Base-by-base conservation (phyloP, 2,113 vertebrate species). In the Romanogobio albipinnatus region DNA sequence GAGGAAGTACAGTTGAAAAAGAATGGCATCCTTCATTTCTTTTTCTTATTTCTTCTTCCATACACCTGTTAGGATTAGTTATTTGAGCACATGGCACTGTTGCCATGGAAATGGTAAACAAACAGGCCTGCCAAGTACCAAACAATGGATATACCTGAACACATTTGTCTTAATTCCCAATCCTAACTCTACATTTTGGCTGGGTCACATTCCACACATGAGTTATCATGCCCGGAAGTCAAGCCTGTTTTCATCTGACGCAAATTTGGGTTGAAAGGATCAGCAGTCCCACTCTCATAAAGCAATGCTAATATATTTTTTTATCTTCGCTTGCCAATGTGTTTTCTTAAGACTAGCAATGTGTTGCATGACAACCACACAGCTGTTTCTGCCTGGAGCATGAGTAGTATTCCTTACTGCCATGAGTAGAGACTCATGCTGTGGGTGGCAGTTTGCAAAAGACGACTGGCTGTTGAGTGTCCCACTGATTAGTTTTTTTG, bases 301-400 rank as follows among this genome's bases (percentile, higher is more conserved):
- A 70, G 17, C 5, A 78, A 78, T 29, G 29, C 19, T 36, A 77
- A 56, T 59, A 56, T 7, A 74, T 14, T 74, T n/a, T 47, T 24
- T 49, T 9, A n/a, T 78, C 11, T 61, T 13, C 0, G 6, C 43
- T 24, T 22, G 33, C 22, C 36, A 43, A 26, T 43, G 39, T 64
- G 13, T 19, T 78, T 39, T 61, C 33, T n/a, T 33, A 78, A 13
- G 5, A 36, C 76, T 58, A 77, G 9, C 53, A 78, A 15, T 1
- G 36, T 24, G 9, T 22, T 45, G 76, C 17, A 58, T 59, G 76
- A 78, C 17, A 36, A 56, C 17, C 15, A 77, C 76, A 77, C 76
- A 77, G 15, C 53, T 36, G 76, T 77, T 59, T 59, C 76, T 39
- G 76, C 76, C 76, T 43, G 29, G 29, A 77, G 76, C 29, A n/a